Percentiles rank a stretch among this genome's conserved stretches.
Conservation (phyloP, 2,113 vertebrate genomes). For the Cyprinus carpio region DNA sequence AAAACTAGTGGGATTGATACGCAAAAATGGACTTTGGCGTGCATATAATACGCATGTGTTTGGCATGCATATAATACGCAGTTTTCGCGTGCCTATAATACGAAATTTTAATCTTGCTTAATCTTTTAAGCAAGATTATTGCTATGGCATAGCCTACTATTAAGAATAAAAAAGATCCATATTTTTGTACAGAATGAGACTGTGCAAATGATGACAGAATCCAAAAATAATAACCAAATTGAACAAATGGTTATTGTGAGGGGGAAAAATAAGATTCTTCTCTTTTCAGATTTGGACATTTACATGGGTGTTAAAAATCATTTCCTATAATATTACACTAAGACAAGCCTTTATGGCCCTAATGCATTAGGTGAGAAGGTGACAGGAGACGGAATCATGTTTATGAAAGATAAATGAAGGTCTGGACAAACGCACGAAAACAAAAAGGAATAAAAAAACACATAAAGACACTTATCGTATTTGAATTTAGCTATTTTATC, state of each 20-base stretch:
- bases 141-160: neutral
- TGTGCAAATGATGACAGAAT: neutral
- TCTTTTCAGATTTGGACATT: conserved; percentile 16
- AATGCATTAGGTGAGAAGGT: conserved; percentile 1
- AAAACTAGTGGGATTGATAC: too few species aligned
- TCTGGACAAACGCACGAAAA: neutral
- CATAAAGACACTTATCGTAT: conserved; percentile 47
- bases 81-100: too few species aligned
- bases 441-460: conserved; percentile 26
- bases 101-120: too few species aligned
- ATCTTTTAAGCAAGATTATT: neutral
- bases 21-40: too few species aligned
- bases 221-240: neutral
- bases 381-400: neutral
- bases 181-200: neutral
- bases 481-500: conserved; percentile 26
- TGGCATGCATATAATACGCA: too few species aligned
- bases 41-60: too few species aligned
- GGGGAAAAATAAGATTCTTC: neutral
- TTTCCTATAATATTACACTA: neutral
- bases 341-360: neutral
- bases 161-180: neutral
- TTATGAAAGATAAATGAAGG: conserved; percentile 36
- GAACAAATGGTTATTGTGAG: neutral
- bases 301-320: conserved; percentile 9